phyloP scores from a whole-genome alignment of 2,113 vertebrate genomes.

The Apus apus region DNA sequence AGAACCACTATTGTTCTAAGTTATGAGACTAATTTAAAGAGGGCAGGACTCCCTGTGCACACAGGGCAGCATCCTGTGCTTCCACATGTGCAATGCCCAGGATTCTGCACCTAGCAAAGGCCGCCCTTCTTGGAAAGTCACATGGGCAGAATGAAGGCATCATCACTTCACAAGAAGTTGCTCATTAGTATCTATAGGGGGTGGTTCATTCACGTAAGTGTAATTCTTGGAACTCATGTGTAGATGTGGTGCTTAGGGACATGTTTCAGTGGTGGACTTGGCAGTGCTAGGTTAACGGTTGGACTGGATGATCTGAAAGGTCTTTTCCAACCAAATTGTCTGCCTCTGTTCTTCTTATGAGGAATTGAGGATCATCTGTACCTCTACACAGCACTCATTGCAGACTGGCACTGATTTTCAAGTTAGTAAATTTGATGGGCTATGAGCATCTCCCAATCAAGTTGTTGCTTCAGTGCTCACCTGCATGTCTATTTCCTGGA shows the following conservation, averaged over 20 bases:
- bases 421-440: background rate
- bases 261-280: no score
- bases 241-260: no score
- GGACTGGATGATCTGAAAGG: no score
- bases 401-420: background rate
- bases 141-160: background rate
- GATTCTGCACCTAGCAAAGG: rapidly evolving
- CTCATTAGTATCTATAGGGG: background rate
- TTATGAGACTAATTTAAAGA: background rate
- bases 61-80: rapidly evolving
- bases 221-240: background rate
- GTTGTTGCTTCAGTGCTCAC: background rate
- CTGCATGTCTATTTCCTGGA: background rate
- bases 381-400: background rate
- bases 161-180: background rate
- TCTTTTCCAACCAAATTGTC: no score
- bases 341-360: background rate
- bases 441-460: background rate
- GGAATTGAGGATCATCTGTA: background rate
- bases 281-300: no score
- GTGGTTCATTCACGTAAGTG: rapidly evolving
- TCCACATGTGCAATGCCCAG: background rate
- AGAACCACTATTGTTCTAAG: background rate
- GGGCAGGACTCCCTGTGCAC: background rate
- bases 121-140: background rate